Evolutionary conservation across 1,140 invertebrate genomes (phyloP).

Genomic region (Drosophila carrolli): DNA sequence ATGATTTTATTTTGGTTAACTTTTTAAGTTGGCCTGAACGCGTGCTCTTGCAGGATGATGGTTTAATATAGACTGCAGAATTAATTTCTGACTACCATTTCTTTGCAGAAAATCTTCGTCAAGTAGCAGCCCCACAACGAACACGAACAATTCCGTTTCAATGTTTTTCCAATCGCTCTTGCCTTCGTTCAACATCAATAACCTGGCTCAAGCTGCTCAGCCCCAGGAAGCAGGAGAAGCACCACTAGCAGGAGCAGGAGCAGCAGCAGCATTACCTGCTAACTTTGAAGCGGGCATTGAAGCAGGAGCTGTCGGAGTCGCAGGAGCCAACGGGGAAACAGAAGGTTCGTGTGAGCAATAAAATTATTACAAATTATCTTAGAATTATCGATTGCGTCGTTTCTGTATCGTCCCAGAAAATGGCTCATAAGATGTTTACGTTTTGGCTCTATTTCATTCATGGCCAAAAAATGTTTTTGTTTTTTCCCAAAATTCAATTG

Average conservation of each 20-base stretch:
- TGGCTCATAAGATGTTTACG: background rate
- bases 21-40: too few relatives aligned
- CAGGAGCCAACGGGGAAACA: slow-evolving; percentile 30
- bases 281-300: background rate
- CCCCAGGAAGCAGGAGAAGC: slow-evolving; percentile 50
- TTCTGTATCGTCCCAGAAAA: slow-evolving; percentile 15
- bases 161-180: slow-evolving; percentile 89
- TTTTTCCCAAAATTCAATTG: too few relatives aligned
- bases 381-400: background rate
- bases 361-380: background rate
- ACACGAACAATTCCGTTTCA: slow-evolving; percentile 84
- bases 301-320: slow-evolving; percentile 29
- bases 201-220: slow-evolving; percentile 44
- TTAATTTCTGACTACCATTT: background rate
- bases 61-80: background rate
- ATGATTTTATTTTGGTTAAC: too few relatives aligned
- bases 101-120: slow-evolving; percentile 85
- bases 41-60: too few relatives aligned
- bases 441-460: background rate
- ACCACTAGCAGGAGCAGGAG: slow-evolving; percentile 25
- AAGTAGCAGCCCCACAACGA: slow-evolving; percentile 77
- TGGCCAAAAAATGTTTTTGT: too few relatives aligned
- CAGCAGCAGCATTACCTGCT: slow-evolving; percentile 12
- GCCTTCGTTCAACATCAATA: slow-evolving; percentile 87
- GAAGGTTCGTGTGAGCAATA: slow-evolving; percentile 11